Percentiles rank a stretch among this genome's conserved stretches.
phyloP scores from a whole-genome alignment of 2,113 vertebrate species.

The Melierax canorus region DNA sequence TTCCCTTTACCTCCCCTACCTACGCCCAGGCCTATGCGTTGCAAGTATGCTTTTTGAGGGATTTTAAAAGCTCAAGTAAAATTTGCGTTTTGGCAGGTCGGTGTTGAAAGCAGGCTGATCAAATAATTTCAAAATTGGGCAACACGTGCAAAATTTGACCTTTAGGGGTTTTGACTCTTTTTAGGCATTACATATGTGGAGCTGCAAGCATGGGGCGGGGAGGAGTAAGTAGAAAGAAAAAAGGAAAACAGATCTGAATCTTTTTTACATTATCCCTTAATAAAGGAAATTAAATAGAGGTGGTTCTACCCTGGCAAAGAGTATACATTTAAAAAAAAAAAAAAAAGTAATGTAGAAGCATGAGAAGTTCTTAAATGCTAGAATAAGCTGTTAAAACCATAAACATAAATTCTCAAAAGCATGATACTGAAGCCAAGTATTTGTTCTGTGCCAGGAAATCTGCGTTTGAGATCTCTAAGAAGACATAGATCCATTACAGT shows the following conservation, averaged over 20 bases:
- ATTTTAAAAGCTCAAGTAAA: neutral
- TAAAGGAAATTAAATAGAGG: neutral
- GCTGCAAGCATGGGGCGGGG: neutral
- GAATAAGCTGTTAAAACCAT: neutral
- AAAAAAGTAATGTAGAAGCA: neutral
- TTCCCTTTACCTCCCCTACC: neutral
- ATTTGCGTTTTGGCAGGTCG: neutral
- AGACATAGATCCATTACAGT: too few relatives aligned
- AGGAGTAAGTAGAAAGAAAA: neutral
- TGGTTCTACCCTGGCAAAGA: neutral
- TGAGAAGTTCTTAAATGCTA: neutral
- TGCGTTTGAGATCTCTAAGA: neutral
- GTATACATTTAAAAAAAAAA: neutral
- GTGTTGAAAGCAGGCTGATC: neutral
- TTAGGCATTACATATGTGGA: neutral
- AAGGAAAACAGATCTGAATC: neutral
- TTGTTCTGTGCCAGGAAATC: neutral
- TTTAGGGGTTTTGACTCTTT: neutral
- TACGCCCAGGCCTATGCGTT: rapidly evolving
- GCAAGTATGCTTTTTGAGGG: neutral
- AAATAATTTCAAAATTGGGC: neutral
- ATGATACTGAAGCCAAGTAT: neutral
- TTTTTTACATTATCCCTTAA: neutral
- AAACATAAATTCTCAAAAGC: neutral
- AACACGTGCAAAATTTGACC: neutral